A percentile compares a stretch with the other conserved stretches of the same genome.
Evolutionary conservation across 2,888 invertebrate species (phyloP).

Genomic region (Drosophila anomalata): DNA sequence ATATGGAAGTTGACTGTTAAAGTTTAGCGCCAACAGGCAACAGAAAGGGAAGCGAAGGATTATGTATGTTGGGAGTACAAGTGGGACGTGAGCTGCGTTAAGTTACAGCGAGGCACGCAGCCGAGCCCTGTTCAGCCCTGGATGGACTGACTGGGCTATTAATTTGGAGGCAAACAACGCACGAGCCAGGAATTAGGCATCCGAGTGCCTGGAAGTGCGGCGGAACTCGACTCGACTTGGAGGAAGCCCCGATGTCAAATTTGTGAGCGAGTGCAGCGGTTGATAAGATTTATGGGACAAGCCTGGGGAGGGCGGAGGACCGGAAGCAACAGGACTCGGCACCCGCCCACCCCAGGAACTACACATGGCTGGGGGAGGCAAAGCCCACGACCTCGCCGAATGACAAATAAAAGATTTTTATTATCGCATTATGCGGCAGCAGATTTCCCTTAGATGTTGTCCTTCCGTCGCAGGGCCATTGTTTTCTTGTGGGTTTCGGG

Average conservation of each 20-base stretch:
- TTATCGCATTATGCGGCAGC: constrained; percentile 78
- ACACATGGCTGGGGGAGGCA: constrained; percentile 35
- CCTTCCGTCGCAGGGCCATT: constrained; percentile 10
- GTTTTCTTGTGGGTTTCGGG: neutral
- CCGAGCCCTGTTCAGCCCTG: constrained; percentile 21
- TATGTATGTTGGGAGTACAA: constrained; percentile 26
- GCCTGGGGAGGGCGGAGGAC: neutral
- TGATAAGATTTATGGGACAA: constrained; percentile 70
- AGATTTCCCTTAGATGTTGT: constrained; percentile 61
- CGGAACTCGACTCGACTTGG: neutral
- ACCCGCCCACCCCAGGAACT: constrained; percentile 19
- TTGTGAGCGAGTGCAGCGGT: constrained; percentile 70
- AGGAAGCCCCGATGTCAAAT: constrained; percentile 55
- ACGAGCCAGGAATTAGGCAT: constrained; percentile 70
- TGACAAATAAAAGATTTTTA: constrained; percentile 78
- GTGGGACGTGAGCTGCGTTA: constrained; percentile 71
- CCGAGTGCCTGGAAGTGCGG: constrained; percentile 53
- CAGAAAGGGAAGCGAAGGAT: constrained; percentile 29
- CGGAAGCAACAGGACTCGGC: constrained; percentile 10
- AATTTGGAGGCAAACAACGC: constrained; percentile 51
- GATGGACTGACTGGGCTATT: constrained; percentile 37
- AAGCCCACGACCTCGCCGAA: constrained; percentile 45
- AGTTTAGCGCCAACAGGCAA: constrained; percentile 46
- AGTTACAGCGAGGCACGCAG: constrained; percentile 74
- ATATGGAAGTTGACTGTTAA: constrained; percentile 50